A percentile compares a stretch with the other conserved stretches of the same genome.
phyloP scores from a whole-genome alignment of 1,140 invertebrate genomes.

The Aphis craccivora region DNA sequence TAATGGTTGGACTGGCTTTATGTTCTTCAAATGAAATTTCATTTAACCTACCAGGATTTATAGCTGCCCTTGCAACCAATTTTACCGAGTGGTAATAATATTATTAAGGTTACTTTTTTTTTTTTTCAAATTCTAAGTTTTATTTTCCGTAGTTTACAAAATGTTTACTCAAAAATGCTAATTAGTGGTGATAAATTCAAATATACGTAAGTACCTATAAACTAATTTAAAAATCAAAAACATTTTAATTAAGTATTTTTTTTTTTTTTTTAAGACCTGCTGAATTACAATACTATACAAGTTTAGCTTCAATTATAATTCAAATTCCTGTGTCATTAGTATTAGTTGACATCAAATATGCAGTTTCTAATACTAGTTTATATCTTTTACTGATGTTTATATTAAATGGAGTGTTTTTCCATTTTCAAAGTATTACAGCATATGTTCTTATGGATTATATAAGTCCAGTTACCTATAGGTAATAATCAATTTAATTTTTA shows the following conservation, averaged over 20 bases:
- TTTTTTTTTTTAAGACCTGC: constrained; percentile 71
- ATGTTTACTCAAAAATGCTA: constrained; percentile 85
- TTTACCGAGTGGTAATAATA: constrained; percentile 77
- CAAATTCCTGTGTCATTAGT: constrained; percentile 80
- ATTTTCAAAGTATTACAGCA: constrained; percentile 87
- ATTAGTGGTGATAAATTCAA: constrained; percentile 81
- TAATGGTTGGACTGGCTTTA: constrained; percentile 85
- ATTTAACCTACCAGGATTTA: constrained; percentile 79
- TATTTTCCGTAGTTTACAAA: constrained; percentile 72
- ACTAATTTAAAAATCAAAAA: background rate
- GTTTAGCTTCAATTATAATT: constrained; percentile 79
- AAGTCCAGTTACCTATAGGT: constrained; percentile 88
- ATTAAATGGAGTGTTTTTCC: constrained; percentile 83
- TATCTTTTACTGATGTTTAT: constrained; percentile 72
- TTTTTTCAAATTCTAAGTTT: background rate
- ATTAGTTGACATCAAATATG: constrained; percentile 67
- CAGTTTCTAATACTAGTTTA: constrained; percentile 64
- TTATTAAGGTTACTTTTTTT: background rate
- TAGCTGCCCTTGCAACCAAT: constrained; percentile 82
- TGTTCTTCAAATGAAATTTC: constrained; percentile 84
- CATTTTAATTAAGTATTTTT: constrained; percentile 57
- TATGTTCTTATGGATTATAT: constrained; percentile 88
- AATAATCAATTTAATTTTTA: constrained; percentile 60
- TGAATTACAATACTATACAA: constrained; percentile 86
- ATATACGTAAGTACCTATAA: constrained; percentile 74